Evolutionary conservation across 35 echinoderm and acorn worm species (phyloP), one percentile per base, ranked within the genome.

Genomic region (Apostichopus californicus): DNA sequence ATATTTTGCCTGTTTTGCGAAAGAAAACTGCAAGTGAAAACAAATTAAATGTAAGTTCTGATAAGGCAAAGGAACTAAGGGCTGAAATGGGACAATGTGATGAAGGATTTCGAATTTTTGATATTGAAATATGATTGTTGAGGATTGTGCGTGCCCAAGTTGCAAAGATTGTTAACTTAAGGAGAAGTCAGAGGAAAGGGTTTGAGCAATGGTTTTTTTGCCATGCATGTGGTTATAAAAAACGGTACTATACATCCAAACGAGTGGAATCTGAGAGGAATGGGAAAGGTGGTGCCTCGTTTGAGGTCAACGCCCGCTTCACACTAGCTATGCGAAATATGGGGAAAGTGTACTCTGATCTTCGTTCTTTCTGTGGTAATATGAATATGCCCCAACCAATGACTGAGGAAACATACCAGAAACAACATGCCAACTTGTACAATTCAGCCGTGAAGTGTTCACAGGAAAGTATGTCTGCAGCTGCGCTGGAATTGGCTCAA

Each of bases 361-460:
- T 34, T 34, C 28, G 28, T 34, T 34, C 28, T 34, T 34, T 34
- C 28, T 34, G 28, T 34, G 28, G 28, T 34, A 34, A 34, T 34
- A 34, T 34, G 28, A 34, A 34, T 46, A 46, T 46, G 22, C 88
- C 88, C 22, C 17, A 18, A 34, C n/a, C 72, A 77, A 28, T 90
- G 66, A 90, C 7, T 6, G 64, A 25, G 53, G 89, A 73, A 13
- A 90, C 89, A 7, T 90, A 90, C 56, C 57, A 90, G 52, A 77
- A 72, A 8, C 8, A 77, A 0, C 46, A 66, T 54, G 53, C 25
- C 18, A 25, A 46, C 12, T 55, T 90, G 24, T 14, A 8, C 75
- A 15, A 78, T 78, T 65, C 89, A 5, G 21, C 65, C 10, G 56
- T 20, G n/a, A 78, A 46, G 14, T 11, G 8, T 77, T 64, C 24